A percentile compares a stretch with the other conserved stretches of the same genome.
Conservation (phyloP, 2,888 invertebrate species). For the Mythimna ferrago region DNA sequence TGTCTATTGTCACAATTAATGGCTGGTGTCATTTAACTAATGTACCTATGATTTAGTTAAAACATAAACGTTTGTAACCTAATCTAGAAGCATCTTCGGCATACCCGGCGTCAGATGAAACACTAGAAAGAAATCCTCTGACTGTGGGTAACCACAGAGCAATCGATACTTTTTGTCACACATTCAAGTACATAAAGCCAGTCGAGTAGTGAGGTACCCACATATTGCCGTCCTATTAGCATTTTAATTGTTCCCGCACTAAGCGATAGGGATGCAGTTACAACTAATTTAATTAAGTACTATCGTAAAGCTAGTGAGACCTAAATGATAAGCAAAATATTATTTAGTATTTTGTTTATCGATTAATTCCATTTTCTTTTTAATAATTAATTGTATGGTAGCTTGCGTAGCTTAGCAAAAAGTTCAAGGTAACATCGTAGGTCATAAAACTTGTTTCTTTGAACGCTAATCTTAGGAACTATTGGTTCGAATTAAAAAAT, state of each 20-base stretch:
- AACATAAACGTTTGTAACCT: not conserved
- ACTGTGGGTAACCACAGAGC: slow-evolving; percentile 62
- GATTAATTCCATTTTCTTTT: slow-evolving; percentile 1
- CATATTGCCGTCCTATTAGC: slow-evolving; percentile 42
- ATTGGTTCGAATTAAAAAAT: too few species aligned
- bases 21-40: not conserved
- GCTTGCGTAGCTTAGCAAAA: not conserved
- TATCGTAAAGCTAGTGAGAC: slow-evolving; percentile 10
- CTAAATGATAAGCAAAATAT: slow-evolving; percentile 2
- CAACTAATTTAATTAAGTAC: slow-evolving; percentile 28
- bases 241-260: slow-evolving; percentile 43
- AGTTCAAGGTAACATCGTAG: not conserved
- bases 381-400: not conserved
- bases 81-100: slow-evolving; percentile 26
- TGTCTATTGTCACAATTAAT: too few species aligned
- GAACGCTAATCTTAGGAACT: too few species aligned
- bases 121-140: slow-evolving; percentile 48
- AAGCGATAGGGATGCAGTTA: slow-evolving; percentile 23
- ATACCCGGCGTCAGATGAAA: slow-evolving; percentile 41
- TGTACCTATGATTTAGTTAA: not conserved
- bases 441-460: not conserved
- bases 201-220: slow-evolving; percentile 24
- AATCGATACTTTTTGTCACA: slow-evolving; percentile 60
- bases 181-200: slow-evolving; percentile 4
- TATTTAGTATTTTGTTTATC: slow-evolving; percentile 12